phyloP scores from a whole-genome alignment of 2,113 vertebrate genomes.

The Vulpes vulpes region DNA sequence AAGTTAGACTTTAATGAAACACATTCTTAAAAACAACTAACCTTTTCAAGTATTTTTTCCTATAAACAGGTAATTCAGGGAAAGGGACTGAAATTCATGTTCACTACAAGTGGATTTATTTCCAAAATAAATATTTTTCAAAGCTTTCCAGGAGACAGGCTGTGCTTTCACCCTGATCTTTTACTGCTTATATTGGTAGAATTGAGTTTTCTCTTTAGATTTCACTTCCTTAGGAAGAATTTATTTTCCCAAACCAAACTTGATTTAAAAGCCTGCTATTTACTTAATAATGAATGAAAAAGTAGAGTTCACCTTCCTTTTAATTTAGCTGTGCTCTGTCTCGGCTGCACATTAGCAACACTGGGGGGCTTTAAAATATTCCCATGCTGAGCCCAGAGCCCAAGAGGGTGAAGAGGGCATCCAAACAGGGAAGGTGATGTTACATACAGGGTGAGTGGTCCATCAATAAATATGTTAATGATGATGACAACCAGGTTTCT shows the following conservation, averaged over 20 bases:
- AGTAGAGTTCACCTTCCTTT: neutral
- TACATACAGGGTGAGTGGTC: neutral
- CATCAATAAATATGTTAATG: neutral
- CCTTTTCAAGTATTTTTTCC: conserved; percentile 68
- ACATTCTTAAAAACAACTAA: conserved; percentile 66
- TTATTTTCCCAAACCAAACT: conserved; percentile 50
- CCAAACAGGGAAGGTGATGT: neutral
- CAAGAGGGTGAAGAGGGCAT: neutral
- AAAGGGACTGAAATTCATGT: conserved; percentile 45
- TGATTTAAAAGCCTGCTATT: conserved; percentile 31
- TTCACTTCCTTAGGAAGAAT: conserved; percentile 48
- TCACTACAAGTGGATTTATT: conserved; percentile 60
- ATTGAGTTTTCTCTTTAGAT: conserved; percentile 27
- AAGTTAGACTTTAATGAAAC: conserved; percentile 47
- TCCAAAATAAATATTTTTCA: conserved; percentile 76
- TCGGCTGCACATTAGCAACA: neutral
- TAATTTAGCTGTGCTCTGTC: neutral
- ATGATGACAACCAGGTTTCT: neutral
- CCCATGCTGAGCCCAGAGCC: neutral
- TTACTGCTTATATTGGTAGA: neutral
- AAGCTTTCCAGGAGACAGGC: conserved; percentile 74
- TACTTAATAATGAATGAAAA: neutral
- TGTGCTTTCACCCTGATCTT: conserved; percentile 35
- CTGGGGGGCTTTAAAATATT: neutral
- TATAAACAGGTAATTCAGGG: conserved; percentile 71